Percentiles rank a stretch among this genome's conserved stretches.
Evolutionary conservation across 1,140 invertebrate genomes (phyloP).

Genomic region (Bombyx mori): DNA sequence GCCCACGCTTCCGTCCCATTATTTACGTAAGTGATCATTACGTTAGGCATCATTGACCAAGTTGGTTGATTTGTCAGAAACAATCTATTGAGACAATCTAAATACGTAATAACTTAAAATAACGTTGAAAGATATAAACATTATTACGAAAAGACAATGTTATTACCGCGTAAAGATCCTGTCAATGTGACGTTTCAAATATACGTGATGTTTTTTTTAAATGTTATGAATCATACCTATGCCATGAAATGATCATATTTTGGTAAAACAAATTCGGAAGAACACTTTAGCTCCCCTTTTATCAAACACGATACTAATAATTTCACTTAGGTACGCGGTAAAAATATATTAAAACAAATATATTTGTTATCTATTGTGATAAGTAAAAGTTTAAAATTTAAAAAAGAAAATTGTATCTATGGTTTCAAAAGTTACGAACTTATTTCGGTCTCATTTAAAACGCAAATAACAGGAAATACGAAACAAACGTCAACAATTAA

Average conservation of each 20-base stretch:
- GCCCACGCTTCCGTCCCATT: conserved; percentile 50
- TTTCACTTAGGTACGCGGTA: neutral
- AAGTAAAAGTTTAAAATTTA: neutral
- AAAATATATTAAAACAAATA: neutral
- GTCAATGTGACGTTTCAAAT: too few species aligned
- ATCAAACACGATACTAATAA: too few species aligned
- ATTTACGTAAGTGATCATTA: conserved; percentile 38
- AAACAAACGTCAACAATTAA: conserved; percentile 53
- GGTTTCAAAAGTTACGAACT: neutral
- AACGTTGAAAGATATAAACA: too few species aligned
- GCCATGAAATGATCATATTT: too few species aligned
- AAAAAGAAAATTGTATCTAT: neutral
- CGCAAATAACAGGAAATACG: neutral
- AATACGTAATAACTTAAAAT: too few species aligned
- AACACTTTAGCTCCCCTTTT: too few species aligned
- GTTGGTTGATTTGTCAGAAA: conserved; percentile 6
- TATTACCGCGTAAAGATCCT: too few species aligned
- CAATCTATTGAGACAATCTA: too few species aligned
- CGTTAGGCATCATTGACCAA: conserved; percentile 29
- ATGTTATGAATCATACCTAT: too few species aligned
- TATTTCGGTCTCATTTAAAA: conserved; percentile 1
- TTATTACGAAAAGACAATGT: too few species aligned
- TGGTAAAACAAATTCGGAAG: too few species aligned
- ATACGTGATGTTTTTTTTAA: too few species aligned
- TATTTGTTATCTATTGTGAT: neutral